A percentile compares a stretch with the other conserved stretches of the same genome.
These are phyloP conservation scores for Petrocephalus microphthalmus DNA, from an alignment of 2,113 vertebrate species.

Conservation along the genomic window DNA sequence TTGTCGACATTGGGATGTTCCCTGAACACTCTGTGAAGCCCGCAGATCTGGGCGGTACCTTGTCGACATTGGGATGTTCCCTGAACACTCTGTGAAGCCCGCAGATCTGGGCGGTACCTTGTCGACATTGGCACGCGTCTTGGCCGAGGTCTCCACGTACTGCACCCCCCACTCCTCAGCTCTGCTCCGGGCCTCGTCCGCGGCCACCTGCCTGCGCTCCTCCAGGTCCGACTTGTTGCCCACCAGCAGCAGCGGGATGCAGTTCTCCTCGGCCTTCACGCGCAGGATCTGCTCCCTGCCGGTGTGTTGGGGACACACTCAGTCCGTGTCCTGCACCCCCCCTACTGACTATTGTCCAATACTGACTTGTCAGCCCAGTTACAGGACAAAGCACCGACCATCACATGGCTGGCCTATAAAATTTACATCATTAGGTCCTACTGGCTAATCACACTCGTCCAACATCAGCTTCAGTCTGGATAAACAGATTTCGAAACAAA, in stretches of 20 bases:
- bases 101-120: no score
- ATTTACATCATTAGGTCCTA: no score
- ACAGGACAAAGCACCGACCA: neutral
- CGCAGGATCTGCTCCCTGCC: constrained; percentile 91
- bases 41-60: no score
- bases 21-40: no score
- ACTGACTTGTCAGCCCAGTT: neutral
- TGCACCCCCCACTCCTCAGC: constrained; percentile 86
- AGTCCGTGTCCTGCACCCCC: neutral
- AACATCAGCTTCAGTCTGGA: no score
- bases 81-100: neutral
- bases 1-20: no score
- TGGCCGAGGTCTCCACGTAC: constrained; percentile 95
- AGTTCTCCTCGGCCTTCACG: constrained; percentile 90
- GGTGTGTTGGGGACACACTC: neutral
- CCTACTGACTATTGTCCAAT: neutral
- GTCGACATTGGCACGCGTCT: constrained; percentile 94
- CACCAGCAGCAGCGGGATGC: constrained; percentile 83
- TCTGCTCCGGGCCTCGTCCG: constrained; percentile 73
- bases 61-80: constrained; percentile 57
- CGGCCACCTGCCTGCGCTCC: constrained; percentile 80
- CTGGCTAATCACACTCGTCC: no score
- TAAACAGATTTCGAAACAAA: neutral
- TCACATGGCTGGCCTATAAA: no score
- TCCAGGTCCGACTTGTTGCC: constrained; percentile 96